Evolutionary conservation across 2,113 vertebrate species (phyloP).

Genomic region (Peromyscus maniculatus): DNA sequence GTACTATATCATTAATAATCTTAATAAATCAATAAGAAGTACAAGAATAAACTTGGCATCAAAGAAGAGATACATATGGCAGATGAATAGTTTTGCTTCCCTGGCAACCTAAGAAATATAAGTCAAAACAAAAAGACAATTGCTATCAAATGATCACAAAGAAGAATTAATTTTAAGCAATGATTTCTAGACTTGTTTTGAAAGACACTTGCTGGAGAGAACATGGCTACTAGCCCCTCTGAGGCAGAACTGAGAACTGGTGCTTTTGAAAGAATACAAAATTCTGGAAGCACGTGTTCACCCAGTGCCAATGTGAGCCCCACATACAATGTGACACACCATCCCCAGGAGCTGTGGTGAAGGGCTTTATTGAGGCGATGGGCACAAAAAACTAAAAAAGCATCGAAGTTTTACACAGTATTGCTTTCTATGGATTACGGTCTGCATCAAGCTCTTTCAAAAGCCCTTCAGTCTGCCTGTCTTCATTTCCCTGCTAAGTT

Average conservation of each 20-base stretch:
- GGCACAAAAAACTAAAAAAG: not conserved
- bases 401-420: slow-evolving; percentile 13
- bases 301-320: not conserved
- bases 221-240: not conserved
- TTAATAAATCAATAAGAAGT: slow-evolving; percentile 40
- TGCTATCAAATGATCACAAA: slow-evolving; percentile 9
- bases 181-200: slow-evolving; percentile 12
- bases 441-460: slow-evolving; percentile 53
- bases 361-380: slow-evolving; percentile 6
- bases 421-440: slow-evolving; percentile 40
- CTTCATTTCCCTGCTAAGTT: slow-evolving; percentile 52
- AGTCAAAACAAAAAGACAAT: slow-evolving; percentile 37
- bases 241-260: not conserved
- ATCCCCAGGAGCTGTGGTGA: not conserved
- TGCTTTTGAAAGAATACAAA: not conserved
- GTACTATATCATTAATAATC: slow-evolving; percentile 24
- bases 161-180: not conserved
- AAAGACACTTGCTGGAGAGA: not conserved
- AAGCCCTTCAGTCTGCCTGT: not conserved
- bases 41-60: not conserved
- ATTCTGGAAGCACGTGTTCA: not conserved
- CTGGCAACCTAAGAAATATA: slow-evolving; percentile 27
- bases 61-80: slow-evolving; percentile 24
- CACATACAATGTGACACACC: slow-evolving; percentile 13
- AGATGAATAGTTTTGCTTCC: slow-evolving; percentile 12